These are phyloP conservation scores for Laupala kohalensis DNA, from an alignment of 1,140 invertebrate species.

Conservation along the genomic window DNA sequence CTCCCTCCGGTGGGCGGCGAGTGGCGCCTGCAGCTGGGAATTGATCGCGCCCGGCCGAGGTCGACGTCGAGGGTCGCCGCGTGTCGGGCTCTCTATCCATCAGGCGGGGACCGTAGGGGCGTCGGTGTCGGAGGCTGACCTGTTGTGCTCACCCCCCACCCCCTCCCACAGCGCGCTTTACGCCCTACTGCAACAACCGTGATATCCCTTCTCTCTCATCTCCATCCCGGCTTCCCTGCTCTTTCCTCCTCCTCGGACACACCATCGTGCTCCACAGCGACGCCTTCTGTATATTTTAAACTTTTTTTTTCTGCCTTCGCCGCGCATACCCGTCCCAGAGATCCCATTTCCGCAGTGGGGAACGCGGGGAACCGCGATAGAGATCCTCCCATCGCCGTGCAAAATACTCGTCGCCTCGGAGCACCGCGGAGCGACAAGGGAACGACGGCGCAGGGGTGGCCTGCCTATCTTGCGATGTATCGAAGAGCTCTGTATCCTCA, in stretches of 20 bases:
- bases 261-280: too few relatives aligned
- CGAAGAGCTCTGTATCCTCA: too few relatives aligned
- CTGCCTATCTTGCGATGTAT: too few relatives aligned
- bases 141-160: neutral
- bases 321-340: neutral
- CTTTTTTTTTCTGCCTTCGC: neutral
- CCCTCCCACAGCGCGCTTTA: too few relatives aligned
- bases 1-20: neutral
- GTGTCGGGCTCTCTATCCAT: conserved; percentile 1
- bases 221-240: neutral
- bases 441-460: too few relatives aligned
- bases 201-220: too few relatives aligned
- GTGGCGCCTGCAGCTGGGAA: conserved; percentile 5
- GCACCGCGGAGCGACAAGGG: neutral
- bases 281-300: neutral
- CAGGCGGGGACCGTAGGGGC: too few relatives aligned
- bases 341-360: neutral
- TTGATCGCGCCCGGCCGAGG: conserved; percentile 2
- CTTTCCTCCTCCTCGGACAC: neutral
- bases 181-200: too few relatives aligned
- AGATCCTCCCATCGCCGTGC: neutral
- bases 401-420: neutral
- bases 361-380: neutral
- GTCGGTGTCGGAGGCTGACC: neutral
- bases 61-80: neutral